Base-by-base conservation (phyloP, 2,888 invertebrate genomes). In the Mythimna albipuncta region DNA sequence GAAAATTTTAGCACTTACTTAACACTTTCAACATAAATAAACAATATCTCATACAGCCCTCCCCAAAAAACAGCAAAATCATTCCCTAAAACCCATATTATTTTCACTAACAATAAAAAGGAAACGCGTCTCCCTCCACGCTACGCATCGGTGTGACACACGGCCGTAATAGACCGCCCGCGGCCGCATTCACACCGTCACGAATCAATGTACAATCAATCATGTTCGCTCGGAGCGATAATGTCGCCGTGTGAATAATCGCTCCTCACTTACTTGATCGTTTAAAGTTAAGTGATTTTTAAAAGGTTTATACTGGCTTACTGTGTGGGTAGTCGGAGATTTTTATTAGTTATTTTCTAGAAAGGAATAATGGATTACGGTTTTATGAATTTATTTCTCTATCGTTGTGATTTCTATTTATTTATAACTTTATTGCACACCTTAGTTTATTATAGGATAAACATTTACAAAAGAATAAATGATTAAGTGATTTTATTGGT, bases 131-230 rank as follows among this genome's bases (percentile, higher is more conserved):
- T 70, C 76, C 81, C 62, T 57, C 47, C 32, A 41, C 54, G 61
- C 47, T 63, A 81, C 75, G 69, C 58, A 55, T 55, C 69, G 67
- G 75, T 78, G 85, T 84, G 82, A 82, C 59, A 83, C 71, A 72
- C 68, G 85, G 82, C 64, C 47, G 81, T 84, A 84, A 81, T 77
- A 75, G 75, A 79, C 72, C 82, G 76, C 81, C 82, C 59, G 71
- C 64, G 77, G 82, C 72, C 68, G 63, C 71, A 73, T 84, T 79
- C 77, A 84, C 80, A 85, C 76, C 72, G 77, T 82, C 82, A 79
- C 77, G 82, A 79, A 84, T 86, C 82, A 84, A 86, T 84, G 86
- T 76, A 64, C 77, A 75, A 85, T 86, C 86, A 86, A 86, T 85
- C 85, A 86, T 75, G 77, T 44, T 75, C 72, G 64, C 84, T 68